These are phyloP conservation scores for Philonicus albiceps DNA, from an alignment of 2,888 invertebrate species.

Conservation along the genomic window DNA sequence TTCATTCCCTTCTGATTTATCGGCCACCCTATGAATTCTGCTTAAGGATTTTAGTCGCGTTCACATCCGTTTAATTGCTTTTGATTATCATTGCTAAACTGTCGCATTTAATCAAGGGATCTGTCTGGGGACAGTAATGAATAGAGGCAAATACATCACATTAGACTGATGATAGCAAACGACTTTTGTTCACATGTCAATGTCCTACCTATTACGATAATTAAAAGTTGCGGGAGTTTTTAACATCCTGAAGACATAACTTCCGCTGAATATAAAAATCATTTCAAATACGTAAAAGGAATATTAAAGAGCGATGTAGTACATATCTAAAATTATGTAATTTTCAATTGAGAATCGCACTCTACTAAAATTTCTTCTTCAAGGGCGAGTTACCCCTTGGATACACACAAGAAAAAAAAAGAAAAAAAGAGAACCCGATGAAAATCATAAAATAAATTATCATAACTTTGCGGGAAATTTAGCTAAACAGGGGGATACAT, in stretches of 20 bases:
- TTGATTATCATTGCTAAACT: not conserved
- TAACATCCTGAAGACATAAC: not conserved
- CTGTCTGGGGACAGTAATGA: not conserved
- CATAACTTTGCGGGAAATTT: not conserved
- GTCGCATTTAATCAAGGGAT: not conserved
- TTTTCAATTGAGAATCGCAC: not conserved
- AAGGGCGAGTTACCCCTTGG: not conserved
- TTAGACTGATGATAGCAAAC: not conserved
- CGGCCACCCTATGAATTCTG: not conserved
- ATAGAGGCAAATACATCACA: not conserved
- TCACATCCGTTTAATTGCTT: not conserved
- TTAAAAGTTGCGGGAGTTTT: not conserved
- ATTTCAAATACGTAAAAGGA: not conserved
- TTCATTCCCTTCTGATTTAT: not conserved
- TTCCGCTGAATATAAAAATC: not conserved
- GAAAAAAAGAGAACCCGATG: too few species aligned
- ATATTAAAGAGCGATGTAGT: not conserved
- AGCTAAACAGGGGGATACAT: not conserved
- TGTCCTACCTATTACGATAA: not conserved
- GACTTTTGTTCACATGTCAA: not conserved
- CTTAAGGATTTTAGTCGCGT: not conserved
- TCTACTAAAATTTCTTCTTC: not conserved
- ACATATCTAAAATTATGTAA: not conserved
- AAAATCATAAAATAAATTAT: not conserved
- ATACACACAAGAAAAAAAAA: not conserved